phyloP scores from a whole-genome alignment of 2,888 invertebrate genomes.

The Chrysomela aeneicollis region DNA sequence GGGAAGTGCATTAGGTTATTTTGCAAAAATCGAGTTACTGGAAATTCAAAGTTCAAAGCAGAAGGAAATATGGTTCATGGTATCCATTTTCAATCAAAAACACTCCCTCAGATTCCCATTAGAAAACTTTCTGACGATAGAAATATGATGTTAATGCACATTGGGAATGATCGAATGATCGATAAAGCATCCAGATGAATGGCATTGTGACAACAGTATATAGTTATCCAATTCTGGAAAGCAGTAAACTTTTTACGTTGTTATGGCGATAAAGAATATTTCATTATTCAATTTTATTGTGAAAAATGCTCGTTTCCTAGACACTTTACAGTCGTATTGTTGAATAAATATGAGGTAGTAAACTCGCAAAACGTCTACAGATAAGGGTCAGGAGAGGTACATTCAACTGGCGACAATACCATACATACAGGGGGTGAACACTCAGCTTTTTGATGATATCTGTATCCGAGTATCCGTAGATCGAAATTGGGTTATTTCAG shows the following conservation, averaged over 20 bases:
- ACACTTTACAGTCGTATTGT: slow-evolving; percentile 21
- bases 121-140: neutral
- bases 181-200: neutral
- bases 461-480: no score
- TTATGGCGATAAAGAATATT: slow-evolving; percentile 28
- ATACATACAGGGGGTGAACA: no score
- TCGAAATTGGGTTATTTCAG: no score
- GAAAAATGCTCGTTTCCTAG: slow-evolving; percentile 22
- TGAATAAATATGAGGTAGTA: slow-evolving; percentile 18
- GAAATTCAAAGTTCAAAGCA: no score
- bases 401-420: slow-evolving; percentile 10
- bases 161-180: neutral
- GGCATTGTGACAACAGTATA: neutral
- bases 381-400: slow-evolving; percentile 7
- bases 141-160: no score
- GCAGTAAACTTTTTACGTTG: slow-evolving; percentile 26
- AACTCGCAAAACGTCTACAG: slow-evolving; percentile 9
- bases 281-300: slow-evolving; percentile 28
- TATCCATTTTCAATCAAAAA: no score
- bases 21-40: no score
- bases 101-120: no score
- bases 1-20: no score
- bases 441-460: no score
- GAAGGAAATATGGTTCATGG: no score
- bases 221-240: slow-evolving; percentile 18